A percentile compares a stretch with the other conserved stretches of the same genome.
phyloP scores from a whole-genome alignment of 2,113 vertebrate genomes.

The Sakesphorus luctuosus region DNA sequence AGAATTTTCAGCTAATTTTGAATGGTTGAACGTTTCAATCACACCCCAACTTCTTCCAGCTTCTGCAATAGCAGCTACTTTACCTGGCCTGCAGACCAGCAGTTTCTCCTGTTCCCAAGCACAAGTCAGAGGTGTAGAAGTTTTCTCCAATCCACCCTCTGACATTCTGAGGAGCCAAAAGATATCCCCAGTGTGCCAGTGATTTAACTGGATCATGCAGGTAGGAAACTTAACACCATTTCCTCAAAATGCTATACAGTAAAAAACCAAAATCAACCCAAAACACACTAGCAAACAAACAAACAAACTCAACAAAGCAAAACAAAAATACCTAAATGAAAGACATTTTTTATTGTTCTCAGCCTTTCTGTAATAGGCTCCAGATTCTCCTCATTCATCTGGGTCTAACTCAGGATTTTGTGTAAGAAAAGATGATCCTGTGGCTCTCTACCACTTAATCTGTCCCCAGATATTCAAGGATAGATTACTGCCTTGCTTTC shows the following conservation, averaged over 20 bases:
- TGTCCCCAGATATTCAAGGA: not conserved
- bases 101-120: not conserved
- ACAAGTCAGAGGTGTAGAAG: not conserved
- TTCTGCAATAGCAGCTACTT: constrained; percentile 36
- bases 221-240: not conserved
- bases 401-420: not conserved
- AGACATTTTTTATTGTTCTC: not conserved
- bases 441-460: not conserved
- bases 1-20: constrained; percentile 58
- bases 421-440: not conserved
- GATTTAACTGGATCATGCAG: not conserved
- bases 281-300: not conserved
- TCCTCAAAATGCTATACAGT: too few relatives aligned
- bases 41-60: not conserved
- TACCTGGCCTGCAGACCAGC: not conserved
- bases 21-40: constrained; percentile 46
- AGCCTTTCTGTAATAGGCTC: not conserved
- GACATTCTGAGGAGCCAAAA: not conserved
- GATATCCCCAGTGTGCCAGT: not conserved
- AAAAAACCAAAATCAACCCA: not conserved
- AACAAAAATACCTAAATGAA: not conserved
- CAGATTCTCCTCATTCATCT: not conserved
- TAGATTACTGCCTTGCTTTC: not conserved
- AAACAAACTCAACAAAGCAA: not conserved
- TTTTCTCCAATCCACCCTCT: not conserved